Percentiles rank a stretch among this genome's conserved stretches.
Conservation (phyloP, 2,888 invertebrate species). For the Drosophila hawaiiensis region DNA sequence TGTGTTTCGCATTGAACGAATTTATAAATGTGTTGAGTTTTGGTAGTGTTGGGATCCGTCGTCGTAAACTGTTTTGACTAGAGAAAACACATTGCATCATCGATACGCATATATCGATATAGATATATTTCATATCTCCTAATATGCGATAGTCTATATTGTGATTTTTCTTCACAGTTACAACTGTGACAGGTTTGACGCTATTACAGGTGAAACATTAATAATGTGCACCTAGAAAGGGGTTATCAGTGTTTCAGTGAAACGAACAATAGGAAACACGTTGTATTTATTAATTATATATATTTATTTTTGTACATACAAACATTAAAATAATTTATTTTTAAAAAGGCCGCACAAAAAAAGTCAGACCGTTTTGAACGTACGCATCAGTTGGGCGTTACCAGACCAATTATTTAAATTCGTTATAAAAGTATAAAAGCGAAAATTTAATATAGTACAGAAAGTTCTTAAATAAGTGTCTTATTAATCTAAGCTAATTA, state of each 20-base stretch:
- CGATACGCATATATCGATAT: constrained; percentile 3
- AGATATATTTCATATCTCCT: neutral
- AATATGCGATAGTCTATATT: neutral
- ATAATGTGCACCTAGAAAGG: neutral
- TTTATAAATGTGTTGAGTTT: neutral
- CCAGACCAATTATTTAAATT: neutral
- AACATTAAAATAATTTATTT: neutral
- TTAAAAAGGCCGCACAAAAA: neutral
- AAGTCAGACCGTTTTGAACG: neutral
- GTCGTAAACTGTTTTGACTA: neutral
- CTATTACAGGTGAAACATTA: neutral
- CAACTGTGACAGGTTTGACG: neutral
- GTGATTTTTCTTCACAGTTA: neutral
- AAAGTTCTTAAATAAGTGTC: neutral
- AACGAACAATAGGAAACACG: neutral
- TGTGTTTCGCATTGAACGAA: neutral
- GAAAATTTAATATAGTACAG: neutral
- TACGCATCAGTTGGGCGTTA: neutral
- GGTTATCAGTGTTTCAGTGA: neutral
- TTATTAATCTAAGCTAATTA: neutral
- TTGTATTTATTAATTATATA: neutral
- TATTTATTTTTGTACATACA: neutral
- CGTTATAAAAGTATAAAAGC: neutral
- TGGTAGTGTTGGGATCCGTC: neutral
- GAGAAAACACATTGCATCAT: constrained; percentile 4